A percentile compares a stretch with the other conserved stretches of the same genome.
These are phyloP conservation scores for Nyctereutes procyonoides DNA, from an alignment of 2,113 vertebrate species.

Conservation along the genomic window DNA sequence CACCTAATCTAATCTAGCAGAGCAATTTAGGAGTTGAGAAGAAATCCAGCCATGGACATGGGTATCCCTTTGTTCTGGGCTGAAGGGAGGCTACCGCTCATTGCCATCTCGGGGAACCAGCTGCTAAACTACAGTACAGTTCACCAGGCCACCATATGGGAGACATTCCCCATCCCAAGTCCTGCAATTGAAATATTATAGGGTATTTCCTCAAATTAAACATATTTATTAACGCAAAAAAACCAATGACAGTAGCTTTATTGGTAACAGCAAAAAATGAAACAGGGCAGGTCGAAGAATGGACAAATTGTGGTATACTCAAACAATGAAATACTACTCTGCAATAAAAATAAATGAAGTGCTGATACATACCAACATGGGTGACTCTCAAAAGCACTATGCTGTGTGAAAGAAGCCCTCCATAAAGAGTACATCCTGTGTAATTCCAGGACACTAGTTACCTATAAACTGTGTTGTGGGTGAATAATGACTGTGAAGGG, in stretches of 20 bases:
- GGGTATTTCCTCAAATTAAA: not conserved
- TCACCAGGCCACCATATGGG: not conserved
- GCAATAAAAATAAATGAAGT: not conserved
- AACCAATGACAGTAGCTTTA: not conserved
- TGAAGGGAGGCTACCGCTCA: not conserved
- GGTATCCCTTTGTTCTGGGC: not conserved
- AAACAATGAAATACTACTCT: not conserved
- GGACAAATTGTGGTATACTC: not conserved
- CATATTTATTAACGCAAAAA: not conserved
- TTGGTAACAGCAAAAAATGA: not conserved
- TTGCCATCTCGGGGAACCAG: not conserved
- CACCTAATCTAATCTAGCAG: not conserved
- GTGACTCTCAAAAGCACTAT: not conserved
- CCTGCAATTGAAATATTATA: not conserved
- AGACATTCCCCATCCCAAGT: not conserved
- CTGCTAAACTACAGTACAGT: not conserved
- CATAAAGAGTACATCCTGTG: not conserved
- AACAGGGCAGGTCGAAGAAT: not conserved
- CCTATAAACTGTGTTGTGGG: not conserved
- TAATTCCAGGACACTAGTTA: not conserved
- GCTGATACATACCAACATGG: not conserved
- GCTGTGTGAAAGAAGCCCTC: not conserved
- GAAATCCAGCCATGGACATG: not conserved
- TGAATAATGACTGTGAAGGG: not conserved
- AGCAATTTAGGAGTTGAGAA: not conserved